These are phyloP conservation scores for Entelurus aequoreus DNA, from an alignment of 2,113 vertebrate species.

Conservation along the genomic window DNA sequence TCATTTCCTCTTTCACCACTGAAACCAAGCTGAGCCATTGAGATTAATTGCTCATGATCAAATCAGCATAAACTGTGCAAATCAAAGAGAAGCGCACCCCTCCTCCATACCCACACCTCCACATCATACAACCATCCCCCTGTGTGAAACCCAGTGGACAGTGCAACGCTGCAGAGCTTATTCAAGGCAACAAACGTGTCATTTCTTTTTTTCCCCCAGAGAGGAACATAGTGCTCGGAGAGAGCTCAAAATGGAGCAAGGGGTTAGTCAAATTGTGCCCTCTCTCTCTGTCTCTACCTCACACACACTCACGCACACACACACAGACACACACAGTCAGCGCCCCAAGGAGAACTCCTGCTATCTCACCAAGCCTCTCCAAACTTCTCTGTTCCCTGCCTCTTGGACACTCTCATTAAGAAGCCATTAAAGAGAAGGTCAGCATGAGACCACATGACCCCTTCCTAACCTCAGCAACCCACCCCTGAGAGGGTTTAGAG, in stretches of 20 bases:
- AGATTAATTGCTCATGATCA: slow-evolving; percentile 76
- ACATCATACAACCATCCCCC: slow-evolving; percentile 21
- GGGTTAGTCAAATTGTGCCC: slow-evolving; percentile 38
- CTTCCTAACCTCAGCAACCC: slow-evolving; percentile 49
- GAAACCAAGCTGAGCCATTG: slow-evolving; percentile 54
- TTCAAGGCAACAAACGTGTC: slow-evolving; percentile 68
- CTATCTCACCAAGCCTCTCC: slow-evolving; percentile 42
- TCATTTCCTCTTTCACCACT: slow-evolving; percentile 36
- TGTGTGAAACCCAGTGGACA: slow-evolving; percentile 40
- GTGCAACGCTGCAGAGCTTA: slow-evolving; percentile 35
- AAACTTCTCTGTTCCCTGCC: slow-evolving; percentile 32
- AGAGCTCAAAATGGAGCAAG: slow-evolving; percentile 49
- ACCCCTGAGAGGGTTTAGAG: slow-evolving; percentile 27
- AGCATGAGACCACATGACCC: slow-evolving; percentile 51
- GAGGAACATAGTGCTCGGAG: slow-evolving; percentile 44
- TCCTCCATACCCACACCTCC: slow-evolving; percentile 15
- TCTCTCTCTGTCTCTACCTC: no score
- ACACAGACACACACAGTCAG: slow-evolving; percentile 7
- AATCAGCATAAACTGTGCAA: slow-evolving; percentile 70
- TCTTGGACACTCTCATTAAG: slow-evolving; percentile 57
- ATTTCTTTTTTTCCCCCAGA: slow-evolving; percentile 64
- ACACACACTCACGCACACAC: background rate
- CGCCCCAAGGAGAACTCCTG: slow-evolving; percentile 44
- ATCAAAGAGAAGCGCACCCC: slow-evolving; percentile 56
- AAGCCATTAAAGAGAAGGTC: slow-evolving; percentile 57